phyloP scores from a whole-genome alignment of 2,113 vertebrate species.

The Periophthalmodon schlosseri region DNA sequence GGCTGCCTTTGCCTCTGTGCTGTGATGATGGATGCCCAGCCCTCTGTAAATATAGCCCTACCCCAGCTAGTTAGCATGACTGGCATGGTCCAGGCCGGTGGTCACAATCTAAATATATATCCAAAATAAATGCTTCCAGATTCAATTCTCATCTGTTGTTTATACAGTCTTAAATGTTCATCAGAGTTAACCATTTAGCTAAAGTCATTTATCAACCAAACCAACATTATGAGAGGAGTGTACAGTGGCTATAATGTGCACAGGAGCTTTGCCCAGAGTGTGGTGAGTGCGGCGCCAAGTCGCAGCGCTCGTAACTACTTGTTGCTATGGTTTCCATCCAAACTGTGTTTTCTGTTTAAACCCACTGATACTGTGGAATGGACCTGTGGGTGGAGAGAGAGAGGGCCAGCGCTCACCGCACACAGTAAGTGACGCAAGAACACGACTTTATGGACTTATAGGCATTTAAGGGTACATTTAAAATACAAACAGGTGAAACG shows the following conservation, averaged over 20 bases:
- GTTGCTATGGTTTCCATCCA: constrained; percentile 68
- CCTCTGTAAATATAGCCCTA: constrained; percentile 76
- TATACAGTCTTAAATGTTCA: constrained; percentile 51
- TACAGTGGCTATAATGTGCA: constrained; percentile 52
- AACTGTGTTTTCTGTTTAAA: constrained; percentile 50
- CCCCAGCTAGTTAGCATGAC: constrained; percentile 77
- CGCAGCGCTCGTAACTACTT: constrained; percentile 66
- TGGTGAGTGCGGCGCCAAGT: constrained; percentile 63
- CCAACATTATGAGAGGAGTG: constrained; percentile 44
- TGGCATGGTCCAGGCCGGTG: constrained; percentile 67
- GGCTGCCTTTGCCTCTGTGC: constrained; percentile 60
- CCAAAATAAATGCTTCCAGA: constrained; percentile 77
- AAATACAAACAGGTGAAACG: constrained; percentile 47
- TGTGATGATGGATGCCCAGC: constrained; percentile 69
- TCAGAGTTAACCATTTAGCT: constrained; percentile 26
- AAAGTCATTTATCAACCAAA: constrained; percentile 11
- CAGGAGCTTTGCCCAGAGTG: constrained; percentile 55
- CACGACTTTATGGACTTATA: constrained; percentile 42
- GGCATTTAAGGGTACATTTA: constrained; percentile 9
- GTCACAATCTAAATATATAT: constrained; percentile 76
- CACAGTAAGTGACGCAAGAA: constrained; percentile 64
- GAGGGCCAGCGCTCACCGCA: constrained; percentile 49
- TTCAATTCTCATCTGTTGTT: constrained; percentile 66
- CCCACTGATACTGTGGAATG: constrained; percentile 59
- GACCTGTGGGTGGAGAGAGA: constrained; percentile 61